phyloP scores from a whole-genome alignment of 2,797 vertebrate genomes.

The Brotula barbata region DNA sequence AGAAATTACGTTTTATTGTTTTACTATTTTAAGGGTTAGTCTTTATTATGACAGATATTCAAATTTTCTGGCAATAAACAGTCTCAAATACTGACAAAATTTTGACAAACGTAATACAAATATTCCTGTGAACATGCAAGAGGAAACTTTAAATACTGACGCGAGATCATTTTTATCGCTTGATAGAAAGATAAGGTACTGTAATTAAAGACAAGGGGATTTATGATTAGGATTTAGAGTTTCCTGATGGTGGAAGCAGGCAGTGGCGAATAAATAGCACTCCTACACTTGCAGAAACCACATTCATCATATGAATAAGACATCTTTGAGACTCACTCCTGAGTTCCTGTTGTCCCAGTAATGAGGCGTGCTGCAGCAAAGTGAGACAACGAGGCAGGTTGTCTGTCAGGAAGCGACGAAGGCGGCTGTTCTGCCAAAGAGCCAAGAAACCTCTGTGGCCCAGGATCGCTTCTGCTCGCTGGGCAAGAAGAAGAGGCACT shows the following conservation, averaged over 20 bases:
- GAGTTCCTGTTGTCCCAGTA: constrained; percentile 81
- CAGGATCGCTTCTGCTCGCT: constrained; percentile 63
- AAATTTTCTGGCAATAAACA: too few relatives aligned
- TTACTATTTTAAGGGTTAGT: too few relatives aligned
- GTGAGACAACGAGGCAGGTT: constrained; percentile 71
- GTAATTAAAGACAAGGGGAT: constrained; percentile 8
- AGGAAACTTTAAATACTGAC: not conserved
- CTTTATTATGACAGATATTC: too few relatives aligned
- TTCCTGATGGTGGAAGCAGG: too few relatives aligned
- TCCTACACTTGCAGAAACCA: not conserved
- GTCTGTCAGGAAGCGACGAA: constrained; percentile 61
- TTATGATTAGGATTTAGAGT: too few relatives aligned
- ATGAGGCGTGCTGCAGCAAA: constrained; percentile 73
- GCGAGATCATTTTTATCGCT: too few relatives aligned
- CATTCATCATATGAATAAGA: not conserved
- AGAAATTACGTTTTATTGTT: too few relatives aligned
- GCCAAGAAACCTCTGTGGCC: constrained; percentile 27
- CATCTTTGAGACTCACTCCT: constrained; percentile 76
- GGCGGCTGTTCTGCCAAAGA: constrained; percentile 72
- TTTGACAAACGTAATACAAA: too few relatives aligned
- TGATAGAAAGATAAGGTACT: too few relatives aligned
- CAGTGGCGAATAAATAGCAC: too few relatives aligned
- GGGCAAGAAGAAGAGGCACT: constrained; percentile 61
- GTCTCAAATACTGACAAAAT: too few relatives aligned
- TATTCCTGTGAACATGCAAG: too few relatives aligned